Base-by-base conservation (phyloP, 2,797 vertebrate genomes). In the Tauraco hartlaubi region DNA sequence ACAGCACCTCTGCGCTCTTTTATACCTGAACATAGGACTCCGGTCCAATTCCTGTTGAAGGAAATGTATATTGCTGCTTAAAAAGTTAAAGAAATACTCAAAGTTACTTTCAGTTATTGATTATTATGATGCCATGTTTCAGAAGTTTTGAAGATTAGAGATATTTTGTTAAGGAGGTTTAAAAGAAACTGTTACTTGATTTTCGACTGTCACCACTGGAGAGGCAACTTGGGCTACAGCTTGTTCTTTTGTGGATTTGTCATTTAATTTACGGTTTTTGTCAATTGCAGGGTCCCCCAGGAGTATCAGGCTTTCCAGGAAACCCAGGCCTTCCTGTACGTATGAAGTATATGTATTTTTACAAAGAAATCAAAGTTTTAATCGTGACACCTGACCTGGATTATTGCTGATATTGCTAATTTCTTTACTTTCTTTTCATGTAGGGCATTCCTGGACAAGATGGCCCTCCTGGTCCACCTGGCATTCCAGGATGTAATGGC, bases 401-500 rank as follows among this genome's bases (percentile, higher is more conserved):
- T 79, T 86, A 46, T 77, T 66, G 7, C 26, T 33, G 20, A 67
- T 59, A 68, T 52, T 59, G 35, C 18, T 93, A 28, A 68, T 41
- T 61, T 81, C 58, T 74, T 89, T 39, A 9, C 74, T 91, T 82
- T 58, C 15, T 88, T 94, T 51, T 87, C 48, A 61, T 85, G 33
- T 77, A 99, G 99, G 99, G 99, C 29, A 98, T 99, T 96, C 99
- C 99, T 90, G 99, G 99, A 97, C 99, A 99, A 76, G 99, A 99
- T 55, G 99, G 99, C 3, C 99, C 99, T 6, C 98, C 98, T 17
- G 99, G 99, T 80, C 68, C 97, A 26, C 88, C 96, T 62, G 99
- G 99, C 58, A 99, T 99, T 96, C 99, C 99, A 90, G 99, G 99
- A 88, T 99, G 99, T 97, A 99, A 99, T 35, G 99, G 99, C 89